Evolutionary conservation across 2,888 invertebrate genomes (phyloP), one percentile per base, ranked within the genome.

Genomic region (Scaptomyza cyrtandrae): DNA sequence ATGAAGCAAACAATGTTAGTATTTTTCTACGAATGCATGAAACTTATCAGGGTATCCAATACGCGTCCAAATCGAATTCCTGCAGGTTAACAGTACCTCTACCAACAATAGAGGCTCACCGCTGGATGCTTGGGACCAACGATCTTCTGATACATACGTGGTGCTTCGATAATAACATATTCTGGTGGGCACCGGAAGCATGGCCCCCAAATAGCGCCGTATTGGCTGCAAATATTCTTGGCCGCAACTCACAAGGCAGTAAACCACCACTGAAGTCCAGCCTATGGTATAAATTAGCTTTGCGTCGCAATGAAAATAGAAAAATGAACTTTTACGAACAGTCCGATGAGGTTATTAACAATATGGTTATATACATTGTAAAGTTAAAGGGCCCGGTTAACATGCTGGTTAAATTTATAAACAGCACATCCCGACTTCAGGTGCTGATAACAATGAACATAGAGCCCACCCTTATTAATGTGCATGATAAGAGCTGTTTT

Each of bases 101-200:
- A 0, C 0, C 3, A 10, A 29, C 61, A 16, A 50, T 62, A 11
- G 7, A 13, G 1, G n/a, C 6, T 6, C 37, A 60, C 9, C 49
- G 49, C 0, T 7, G 37, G 13, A 16, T 35, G 10, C 46, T 52
- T 3, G 10, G 37, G 2, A 35, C 49, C 5, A 58, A 63, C 0
- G 3, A 39, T 19, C 11, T 76, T 4, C 19, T 76, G 3, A 0
- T 76, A 0, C 52, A 69, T 7, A 24, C 49, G 0, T 65, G 68
- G 71, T 76, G 69, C 14, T 60, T 76, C 19, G 33, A 49, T 7
- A 5, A 11, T 0, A 63, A 73, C 19, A 9, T 70, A 14, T 60
- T 58, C 6, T 75, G 76, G 75, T 75, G 75, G 75, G 58, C 41
- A 11, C 70, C 76, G 10, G 57, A 52, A 7, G 3, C n/a, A 16